Evolutionary conservation across 2,113 vertebrate genomes (phyloP).

Genomic region (Prolemur simus): DNA sequence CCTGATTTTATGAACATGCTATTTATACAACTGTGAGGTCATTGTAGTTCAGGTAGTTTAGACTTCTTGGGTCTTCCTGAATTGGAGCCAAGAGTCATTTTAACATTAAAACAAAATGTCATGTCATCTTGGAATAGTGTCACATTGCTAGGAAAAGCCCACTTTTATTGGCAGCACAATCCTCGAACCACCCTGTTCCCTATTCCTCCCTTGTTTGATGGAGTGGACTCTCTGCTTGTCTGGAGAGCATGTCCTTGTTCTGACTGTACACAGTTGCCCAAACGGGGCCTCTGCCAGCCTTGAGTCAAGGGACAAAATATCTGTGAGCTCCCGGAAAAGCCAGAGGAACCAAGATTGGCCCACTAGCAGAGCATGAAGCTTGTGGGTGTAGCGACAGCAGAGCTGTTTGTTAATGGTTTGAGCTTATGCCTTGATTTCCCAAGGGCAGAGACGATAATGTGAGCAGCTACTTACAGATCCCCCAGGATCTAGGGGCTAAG

Average conservation of each 20-base stretch:
- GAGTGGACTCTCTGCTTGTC: background rate
- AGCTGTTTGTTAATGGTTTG: background rate
- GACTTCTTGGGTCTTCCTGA: constrained; percentile 49
- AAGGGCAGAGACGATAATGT: background rate
- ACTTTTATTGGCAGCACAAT: background rate
- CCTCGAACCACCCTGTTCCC: background rate
- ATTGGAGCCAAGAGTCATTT: constrained; percentile 70
- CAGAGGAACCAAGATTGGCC: background rate
- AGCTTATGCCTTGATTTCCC: background rate
- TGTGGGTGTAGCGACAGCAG: background rate
- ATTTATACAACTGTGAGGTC: constrained; percentile 65
- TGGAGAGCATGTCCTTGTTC: background rate
- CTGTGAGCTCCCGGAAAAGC: background rate
- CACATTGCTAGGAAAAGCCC: background rate
- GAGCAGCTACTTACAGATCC: background rate
- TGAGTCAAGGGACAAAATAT: background rate
- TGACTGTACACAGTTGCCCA: background rate
- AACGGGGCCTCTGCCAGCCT: background rate
- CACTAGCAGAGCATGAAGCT: background rate
- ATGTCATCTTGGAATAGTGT: background rate
- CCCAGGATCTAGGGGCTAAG: background rate
- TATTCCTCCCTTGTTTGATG: background rate
- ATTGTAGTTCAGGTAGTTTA: background rate
- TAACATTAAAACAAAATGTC: constrained; percentile 46
- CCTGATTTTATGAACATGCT: constrained; percentile 65